These are phyloP conservation scores for Desmodus rotundus DNA, from an alignment of 2,113 vertebrate species.

Conservation along the genomic window DNA sequence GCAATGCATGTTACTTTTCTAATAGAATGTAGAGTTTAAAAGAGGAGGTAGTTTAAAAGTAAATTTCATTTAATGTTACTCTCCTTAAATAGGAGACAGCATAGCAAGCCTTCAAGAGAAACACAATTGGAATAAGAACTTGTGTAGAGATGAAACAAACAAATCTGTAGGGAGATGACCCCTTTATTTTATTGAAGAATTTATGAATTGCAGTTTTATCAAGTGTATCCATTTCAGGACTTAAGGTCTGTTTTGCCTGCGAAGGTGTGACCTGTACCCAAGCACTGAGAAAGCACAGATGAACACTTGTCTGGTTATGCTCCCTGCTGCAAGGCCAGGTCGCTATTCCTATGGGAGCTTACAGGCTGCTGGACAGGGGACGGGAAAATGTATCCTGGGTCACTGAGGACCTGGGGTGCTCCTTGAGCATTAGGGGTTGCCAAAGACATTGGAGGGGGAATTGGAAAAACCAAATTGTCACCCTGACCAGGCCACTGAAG, in stretches of 20 bases:
- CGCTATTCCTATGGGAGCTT: not conserved
- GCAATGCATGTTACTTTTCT: not conserved
- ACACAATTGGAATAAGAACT: conserved; percentile 15
- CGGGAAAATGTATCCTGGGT: not conserved
- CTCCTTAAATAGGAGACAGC: not conserved
- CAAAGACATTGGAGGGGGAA: not conserved
- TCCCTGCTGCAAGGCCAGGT: not conserved
- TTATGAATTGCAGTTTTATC: not conserved
- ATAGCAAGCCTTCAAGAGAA: not conserved
- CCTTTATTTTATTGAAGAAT: not conserved
- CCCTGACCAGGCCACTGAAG: not conserved
- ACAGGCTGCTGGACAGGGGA: too few species aligned
- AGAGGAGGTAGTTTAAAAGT: conserved; percentile 9
- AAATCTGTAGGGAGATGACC: not conserved
- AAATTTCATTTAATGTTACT: not conserved
- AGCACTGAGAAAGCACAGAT: not conserved
- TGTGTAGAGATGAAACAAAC: not conserved
- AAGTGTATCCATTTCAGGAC: not conserved
- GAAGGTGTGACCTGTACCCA: not conserved
- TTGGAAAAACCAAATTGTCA: not conserved
- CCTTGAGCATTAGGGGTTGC: not conserved
- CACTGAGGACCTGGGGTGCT: not conserved
- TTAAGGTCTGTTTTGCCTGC: not conserved
- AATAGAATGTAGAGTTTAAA: not conserved
- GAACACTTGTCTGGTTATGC: not conserved